Evolutionary conservation across 2,888 invertebrate species (phyloP).

Genomic region (Conomelus anceps): DNA sequence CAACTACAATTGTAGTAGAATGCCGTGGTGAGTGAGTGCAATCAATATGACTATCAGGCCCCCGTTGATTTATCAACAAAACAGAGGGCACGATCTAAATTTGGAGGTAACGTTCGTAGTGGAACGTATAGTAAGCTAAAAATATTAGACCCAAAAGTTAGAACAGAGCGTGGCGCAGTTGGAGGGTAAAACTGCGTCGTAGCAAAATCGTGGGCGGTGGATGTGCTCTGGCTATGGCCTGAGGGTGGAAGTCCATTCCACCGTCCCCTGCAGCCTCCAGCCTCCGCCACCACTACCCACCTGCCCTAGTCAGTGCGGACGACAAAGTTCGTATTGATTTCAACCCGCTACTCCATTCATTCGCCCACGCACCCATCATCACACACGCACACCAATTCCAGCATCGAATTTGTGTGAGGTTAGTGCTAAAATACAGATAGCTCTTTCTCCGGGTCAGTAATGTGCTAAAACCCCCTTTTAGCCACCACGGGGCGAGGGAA

Average conservation of each 20-base stretch:
- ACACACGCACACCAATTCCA: not conserved
- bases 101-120: not conserved
- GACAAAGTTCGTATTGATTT: not conserved
- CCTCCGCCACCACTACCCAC: no score
- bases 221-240: not conserved
- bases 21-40: not conserved
- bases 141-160: not conserved
- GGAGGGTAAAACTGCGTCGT: not conserved
- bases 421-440: not conserved
- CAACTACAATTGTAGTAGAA: no score
- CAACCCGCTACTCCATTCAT: not conserved
- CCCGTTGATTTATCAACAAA: not conserved
- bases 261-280: not conserved
- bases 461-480: not conserved
- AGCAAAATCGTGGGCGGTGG: not conserved
- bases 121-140: not conserved
- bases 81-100: not conserved
- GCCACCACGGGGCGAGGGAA: not conserved
- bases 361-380: conserved; percentile 1
- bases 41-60: not conserved
- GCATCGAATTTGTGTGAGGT: conserved; percentile 5
- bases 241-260: not conserved
- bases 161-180: not conserved
- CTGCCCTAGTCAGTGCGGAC: no score
- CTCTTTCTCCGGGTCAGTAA: not conserved